Evolutionary conservation across 2,113 vertebrate genomes (phyloP).

Genomic region (Actinemys pallida): DNA sequence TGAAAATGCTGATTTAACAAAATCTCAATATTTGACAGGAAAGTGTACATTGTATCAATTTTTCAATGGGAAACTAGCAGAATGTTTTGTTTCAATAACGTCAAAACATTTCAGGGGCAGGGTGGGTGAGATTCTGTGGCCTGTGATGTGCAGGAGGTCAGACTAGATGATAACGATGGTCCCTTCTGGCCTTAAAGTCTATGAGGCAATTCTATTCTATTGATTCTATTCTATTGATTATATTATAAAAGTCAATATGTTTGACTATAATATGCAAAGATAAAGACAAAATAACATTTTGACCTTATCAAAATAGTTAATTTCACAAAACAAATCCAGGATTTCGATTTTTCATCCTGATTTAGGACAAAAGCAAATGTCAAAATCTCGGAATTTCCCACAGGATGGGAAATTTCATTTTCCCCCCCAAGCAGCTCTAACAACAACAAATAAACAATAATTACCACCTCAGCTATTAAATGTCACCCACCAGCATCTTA

Average conservation of each 20-base stretch:
- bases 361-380: neutral
- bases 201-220: neutral
- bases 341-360: neutral
- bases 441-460: neutral
- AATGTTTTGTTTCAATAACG: neutral
- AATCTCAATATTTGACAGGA: neutral
- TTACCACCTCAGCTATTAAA: neutral
- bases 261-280: neutral
- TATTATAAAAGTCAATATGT: neutral
- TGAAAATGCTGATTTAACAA: neutral
- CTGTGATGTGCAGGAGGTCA: neutral
- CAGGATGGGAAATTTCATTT: neutral
- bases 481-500: neutral
- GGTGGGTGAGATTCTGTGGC: neutral
- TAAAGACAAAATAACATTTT: neutral
- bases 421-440: neutral
- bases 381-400: neutral
- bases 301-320: neutral
- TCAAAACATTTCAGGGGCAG: neutral
- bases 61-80: neutral
- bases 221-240: neutral
- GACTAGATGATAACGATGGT: neutral
- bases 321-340: neutral
- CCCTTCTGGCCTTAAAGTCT: no score
- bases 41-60: neutral